A percentile compares a stretch with the other conserved stretches of the same genome.
Conservation (phyloP, 2,797 vertebrate species). For the Rhyacichthys aspro region DNA sequence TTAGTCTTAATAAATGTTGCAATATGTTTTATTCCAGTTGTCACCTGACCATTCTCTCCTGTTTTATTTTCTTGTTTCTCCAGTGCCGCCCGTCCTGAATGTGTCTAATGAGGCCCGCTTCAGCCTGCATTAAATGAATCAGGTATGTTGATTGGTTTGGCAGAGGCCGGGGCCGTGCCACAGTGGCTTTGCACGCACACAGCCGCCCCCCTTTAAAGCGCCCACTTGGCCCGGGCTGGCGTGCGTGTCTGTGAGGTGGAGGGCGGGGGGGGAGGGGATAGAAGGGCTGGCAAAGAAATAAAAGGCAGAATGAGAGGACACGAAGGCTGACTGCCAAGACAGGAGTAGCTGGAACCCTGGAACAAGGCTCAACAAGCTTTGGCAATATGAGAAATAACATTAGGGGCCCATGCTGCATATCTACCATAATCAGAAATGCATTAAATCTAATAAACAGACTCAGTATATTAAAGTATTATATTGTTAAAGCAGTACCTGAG, state of each 20-base stretch:
- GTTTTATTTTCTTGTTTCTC: neutral
- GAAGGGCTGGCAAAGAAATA: conserved; percentile 61
- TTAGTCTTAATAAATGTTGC: neutral
- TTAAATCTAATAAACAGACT: conserved; percentile 8
- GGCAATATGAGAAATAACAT: conserved; percentile 3
- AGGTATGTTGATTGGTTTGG: conserved; percentile 78
- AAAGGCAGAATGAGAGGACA: conserved; percentile 49
- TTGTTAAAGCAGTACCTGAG: too few species aligned
- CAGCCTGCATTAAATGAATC: conserved; percentile 57
- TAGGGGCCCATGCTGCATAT: neutral
- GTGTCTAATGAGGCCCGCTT: conserved; percentile 55
- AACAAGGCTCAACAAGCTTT: conserved; percentile 13
- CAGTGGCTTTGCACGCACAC: conserved; percentile 68
- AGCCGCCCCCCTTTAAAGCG: conserved; percentile 53
- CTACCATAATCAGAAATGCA: conserved; percentile 6
- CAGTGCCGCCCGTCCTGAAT: conserved; percentile 28
- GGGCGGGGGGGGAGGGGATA: conserved; percentile 42
- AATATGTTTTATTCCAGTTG: neutral
- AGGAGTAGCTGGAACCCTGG: conserved; percentile 55
- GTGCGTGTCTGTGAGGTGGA: conserved; percentile 58
- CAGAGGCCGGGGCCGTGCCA: conserved; percentile 60
- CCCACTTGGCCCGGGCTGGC: conserved; percentile 52
- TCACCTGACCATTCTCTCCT: neutral
- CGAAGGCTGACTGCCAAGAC: conserved; percentile 54
- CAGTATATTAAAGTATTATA: too few species aligned